Base-by-base conservation (phyloP, 2,113 vertebrate species). In the Pterophyllum scalare region DNA sequence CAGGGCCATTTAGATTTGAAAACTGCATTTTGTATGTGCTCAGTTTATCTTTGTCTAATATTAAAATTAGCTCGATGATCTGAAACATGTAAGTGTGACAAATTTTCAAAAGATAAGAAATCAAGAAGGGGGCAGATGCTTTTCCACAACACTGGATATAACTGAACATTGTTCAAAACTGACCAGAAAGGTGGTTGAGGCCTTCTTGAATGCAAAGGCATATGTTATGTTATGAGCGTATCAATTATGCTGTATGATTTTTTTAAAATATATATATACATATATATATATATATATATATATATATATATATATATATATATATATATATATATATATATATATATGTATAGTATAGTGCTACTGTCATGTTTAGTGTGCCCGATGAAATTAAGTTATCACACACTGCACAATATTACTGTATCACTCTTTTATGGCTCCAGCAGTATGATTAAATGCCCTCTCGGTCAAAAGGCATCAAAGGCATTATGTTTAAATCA, bases 371-470 rank as follows among this genome's bases (percentile, higher is more conserved):
- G 28, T 70, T 70, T 70, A 70, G 19, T n/a, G 24, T 28, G 17
- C 24, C 43, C 43, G 28, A n/a, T 1, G 43, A 52, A 70, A 72
- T 72, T 49, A 70, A 70, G 40, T 7, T 70, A 17, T 72, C 43
- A 52, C 17, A 31, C 24, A 52, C 43, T 49, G 43, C 49, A 17
- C 1, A 28, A 0, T 70, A 70, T 20, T 28, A 8, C 10, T 12
- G 24, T 49, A 49, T 24, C 3, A 28, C 20, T 49, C 28, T 70
- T 70, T 31, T 6, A 52, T 70, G 65, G 19, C 43, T 28, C 40
- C 65, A 70, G 24, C 43, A 70, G 43, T 31, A 49, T 70, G 46
- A 70, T 70, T 28, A 70, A 70, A 70, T 49, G 64, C 40, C 40
- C 64, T 49, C 49, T 20, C 28, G 24, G 64, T 70, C 40, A 70